Base-by-base conservation (phyloP, 2,113 vertebrate genomes). In the Chascanopsetta lugubris region DNA sequence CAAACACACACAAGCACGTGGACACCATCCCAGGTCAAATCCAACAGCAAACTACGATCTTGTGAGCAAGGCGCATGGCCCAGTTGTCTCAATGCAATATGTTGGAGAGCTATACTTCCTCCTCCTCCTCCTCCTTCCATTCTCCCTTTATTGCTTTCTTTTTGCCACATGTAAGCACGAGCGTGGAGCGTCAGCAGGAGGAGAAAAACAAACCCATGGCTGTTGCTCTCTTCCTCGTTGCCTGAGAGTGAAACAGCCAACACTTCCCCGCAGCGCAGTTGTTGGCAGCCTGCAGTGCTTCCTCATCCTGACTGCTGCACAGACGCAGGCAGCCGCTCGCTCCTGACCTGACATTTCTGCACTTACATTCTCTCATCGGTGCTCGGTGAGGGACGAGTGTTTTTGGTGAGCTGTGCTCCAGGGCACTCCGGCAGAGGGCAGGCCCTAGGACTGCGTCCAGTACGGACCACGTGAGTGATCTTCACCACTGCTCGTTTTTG, bases 281-380 rank as follows among this genome's bases (percentile, higher is more conserved):
- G 70, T 66, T 76, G 63, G 66, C 69, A 70, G 79, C 46, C 69
- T 67, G 69, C 64, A 59, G 40, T 62, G 82, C 84, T 88, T 90
- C 88, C 85, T 84, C 78, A 80, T 80, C 68, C 63, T 79, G 72
- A 26, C 73, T 72, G 53, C 67, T 62, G 73, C 20, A 22, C 58
- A 25, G 53, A 79, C 51, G 50, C 65, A 43, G 60, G 51, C 26
- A 26, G 80, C 29, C 8, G 57, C 64, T n/a, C 58, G 50, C 40
- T 85, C 38, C 24, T 78, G 65, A 50, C n/a, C 11, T 32, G 46
- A 62, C 38, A 15, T 71, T 80, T 26, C 63, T 3, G 3, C 27
- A 38, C 53, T 63, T 29, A 24, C 8, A 36, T n/a, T 48, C 9
- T 56, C 47, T 61, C 13, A 0, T 3, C 30, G 26, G 42, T 66